Conservation (phyloP, 2,113 vertebrate species). For the Perognathus longimembris region DNA sequence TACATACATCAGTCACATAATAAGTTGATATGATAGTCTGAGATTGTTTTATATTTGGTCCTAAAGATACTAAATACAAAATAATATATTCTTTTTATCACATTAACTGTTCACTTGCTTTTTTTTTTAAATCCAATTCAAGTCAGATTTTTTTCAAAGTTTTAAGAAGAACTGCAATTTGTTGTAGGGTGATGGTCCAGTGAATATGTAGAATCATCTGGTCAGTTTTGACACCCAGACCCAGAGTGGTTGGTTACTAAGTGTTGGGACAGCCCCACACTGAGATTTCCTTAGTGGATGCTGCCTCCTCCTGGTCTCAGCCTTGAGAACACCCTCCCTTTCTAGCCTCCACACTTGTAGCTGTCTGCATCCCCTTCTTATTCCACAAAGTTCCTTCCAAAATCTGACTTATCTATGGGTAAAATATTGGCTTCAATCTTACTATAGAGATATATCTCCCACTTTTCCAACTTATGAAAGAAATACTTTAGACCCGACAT, state of each 20-base stretch:
- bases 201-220: conserved; percentile 30
- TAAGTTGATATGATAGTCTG: not conserved
- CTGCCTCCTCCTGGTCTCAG: not conserved
- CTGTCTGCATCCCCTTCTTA: too few relatives aligned
- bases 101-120: not conserved
- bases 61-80: not conserved
- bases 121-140: not conserved
- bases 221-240: not conserved
- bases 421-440: not conserved
- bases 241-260: conserved; percentile 30
- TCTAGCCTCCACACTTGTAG: not conserved
- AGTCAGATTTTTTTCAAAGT: not conserved
- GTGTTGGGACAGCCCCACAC: not conserved
- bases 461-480: conserved; percentile 11
- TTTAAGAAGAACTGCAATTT: conserved; percentile 20
- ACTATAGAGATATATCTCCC: not conserved
- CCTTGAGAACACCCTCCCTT: not conserved
- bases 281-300: not conserved
- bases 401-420: not conserved
- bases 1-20: not conserved
- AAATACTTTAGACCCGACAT: not conserved
- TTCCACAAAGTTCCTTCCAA: not conserved
- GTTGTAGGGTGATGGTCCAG: not conserved
- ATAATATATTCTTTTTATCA: conserved; percentile 29
- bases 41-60: not conserved